Conservation (phyloP, 2,888 invertebrate species). For the Hanleya hanleyi region DNA sequence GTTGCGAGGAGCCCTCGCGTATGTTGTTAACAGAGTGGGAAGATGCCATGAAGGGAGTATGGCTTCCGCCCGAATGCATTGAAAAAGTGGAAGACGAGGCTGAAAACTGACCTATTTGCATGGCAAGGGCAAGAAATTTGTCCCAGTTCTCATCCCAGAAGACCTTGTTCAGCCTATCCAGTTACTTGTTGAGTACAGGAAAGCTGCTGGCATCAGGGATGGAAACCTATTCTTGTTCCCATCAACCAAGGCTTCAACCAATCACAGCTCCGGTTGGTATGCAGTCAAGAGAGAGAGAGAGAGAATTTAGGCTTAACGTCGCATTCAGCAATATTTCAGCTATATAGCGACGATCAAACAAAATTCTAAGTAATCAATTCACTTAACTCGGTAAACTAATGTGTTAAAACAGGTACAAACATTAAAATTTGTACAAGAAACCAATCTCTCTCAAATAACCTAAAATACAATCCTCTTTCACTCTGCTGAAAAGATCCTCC, state of each 20-base stretch:
- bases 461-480: too few species aligned
- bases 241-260: not conserved
- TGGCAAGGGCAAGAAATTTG: slow-evolving; percentile 17
- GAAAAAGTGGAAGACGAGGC: slow-evolving; percentile 21
- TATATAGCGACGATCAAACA: too few species aligned
- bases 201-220: not conserved
- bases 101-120: slow-evolving; percentile 2
- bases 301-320: too few species aligned
- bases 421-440: too few species aligned
- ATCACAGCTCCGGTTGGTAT: not conserved
- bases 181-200: not conserved
- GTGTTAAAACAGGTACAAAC: too few species aligned
- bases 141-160: slow-evolving; percentile 16
- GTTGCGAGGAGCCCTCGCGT: slow-evolving; percentile 29
- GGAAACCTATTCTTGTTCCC: slow-evolving; percentile 7
- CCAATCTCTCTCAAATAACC: too few species aligned
- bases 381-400: too few species aligned
- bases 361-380: too few species aligned
- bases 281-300: too few species aligned
- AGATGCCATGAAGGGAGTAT: slow-evolving; percentile 23
- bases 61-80: slow-evolving; percentile 22
- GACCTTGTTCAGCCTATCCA: not conserved
- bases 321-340: too few species aligned
- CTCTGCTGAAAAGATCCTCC: too few species aligned
- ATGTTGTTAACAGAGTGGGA: slow-evolving; percentile 30